These are phyloP conservation scores for Drosophila stalkeri DNA, from an alignment of 2,888 invertebrate species.

Conservation along the genomic window DNA sequence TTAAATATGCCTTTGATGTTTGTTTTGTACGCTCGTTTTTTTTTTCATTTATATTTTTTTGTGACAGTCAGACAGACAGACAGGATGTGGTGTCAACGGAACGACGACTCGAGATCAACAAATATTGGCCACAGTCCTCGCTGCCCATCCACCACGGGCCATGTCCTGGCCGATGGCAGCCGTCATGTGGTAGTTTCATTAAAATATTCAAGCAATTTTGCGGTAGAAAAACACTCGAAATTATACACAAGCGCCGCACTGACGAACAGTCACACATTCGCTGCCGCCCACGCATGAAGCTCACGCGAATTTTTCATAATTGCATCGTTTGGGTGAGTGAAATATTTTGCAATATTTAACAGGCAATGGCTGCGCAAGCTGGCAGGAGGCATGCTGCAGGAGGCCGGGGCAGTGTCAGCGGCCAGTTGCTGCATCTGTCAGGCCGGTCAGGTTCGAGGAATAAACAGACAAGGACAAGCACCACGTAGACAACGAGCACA, in stretches of 20 bases:
- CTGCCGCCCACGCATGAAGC: conserved; percentile 26
- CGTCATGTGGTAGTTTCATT: conserved; percentile 76
- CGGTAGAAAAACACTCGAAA: conserved; percentile 77
- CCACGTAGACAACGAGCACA: conserved; percentile 63
- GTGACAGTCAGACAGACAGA: conserved; percentile 53
- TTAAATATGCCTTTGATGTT: conserved; percentile 47
- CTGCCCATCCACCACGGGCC: conserved; percentile 24
- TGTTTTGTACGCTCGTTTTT: neutral
- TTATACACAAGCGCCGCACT: conserved; percentile 52
- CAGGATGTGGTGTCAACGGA: conserved; percentile 55
- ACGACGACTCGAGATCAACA: conserved; percentile 58
- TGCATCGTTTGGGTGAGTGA: conserved; percentile 57
- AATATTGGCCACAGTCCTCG: conserved; percentile 31
- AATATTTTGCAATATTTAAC: conserved; percentile 77
- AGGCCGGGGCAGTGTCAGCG: conserved; percentile 7
- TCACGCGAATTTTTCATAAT: conserved; percentile 73
- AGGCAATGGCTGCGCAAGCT: conserved; percentile 18
- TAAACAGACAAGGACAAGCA: conserved; percentile 52
- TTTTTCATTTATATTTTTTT: conserved; percentile 6
- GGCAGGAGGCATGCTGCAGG: neutral
- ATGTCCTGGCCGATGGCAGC: conserved; percentile 56
- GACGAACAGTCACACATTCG: conserved; percentile 20
- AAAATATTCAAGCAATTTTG: conserved; percentile 80
- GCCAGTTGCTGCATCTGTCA: conserved; percentile 57
- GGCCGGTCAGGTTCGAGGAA: conserved; percentile 51